Base-by-base conservation (phyloP, 2,113 vertebrate species). In the Oncorhynchus gorbuscha region DNA sequence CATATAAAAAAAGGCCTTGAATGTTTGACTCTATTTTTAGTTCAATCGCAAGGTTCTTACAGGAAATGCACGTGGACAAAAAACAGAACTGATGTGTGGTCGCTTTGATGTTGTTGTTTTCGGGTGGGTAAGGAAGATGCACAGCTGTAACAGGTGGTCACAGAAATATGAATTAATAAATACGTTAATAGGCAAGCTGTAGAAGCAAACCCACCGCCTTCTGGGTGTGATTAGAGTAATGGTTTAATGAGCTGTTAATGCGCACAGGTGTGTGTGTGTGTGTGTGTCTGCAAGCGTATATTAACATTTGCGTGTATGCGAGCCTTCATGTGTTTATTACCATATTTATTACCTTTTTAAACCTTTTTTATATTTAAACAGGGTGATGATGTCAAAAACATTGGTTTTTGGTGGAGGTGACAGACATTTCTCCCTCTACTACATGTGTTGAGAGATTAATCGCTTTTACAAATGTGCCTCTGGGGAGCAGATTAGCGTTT, bases 201-300 rank as follows among this genome's bases (percentile, higher is more conserved):
- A 75, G 73, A 78, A 84, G 82, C 67, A 77, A 75, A 90, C 80
- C 71, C 67, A 83, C 77, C 76, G 0, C 82, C 86, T 83, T 85
- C 75, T 6, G 79, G 75, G 86, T 65, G 79, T 80, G 81, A 84
- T 88, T 80, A 85, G 76, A 48, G 70, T 66, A 26, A 59, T 61
- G 83, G 73, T 69, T 73, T 81, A 79, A 86, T 80, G 61, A 69
- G 79, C 73, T 78, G 81, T 67, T 81, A 14, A 69, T 20, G 20
- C n/a, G 9, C 51, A 20, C 59, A 16, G 55, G 55, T 70, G 51
- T 76, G 49, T 76, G 49, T 26, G 11, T 26, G 11, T 35, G 64
- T n/a, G 64, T 67, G n/a, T 20, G 22, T 67, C 39, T 48, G 22
- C 3, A 18, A 16, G 26, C 12, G 3, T 30, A 13, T 74, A 12